phyloP scores from a whole-genome alignment of 2,888 invertebrate genomes.

The Scaptodrosophila latifasciaeformis region DNA sequence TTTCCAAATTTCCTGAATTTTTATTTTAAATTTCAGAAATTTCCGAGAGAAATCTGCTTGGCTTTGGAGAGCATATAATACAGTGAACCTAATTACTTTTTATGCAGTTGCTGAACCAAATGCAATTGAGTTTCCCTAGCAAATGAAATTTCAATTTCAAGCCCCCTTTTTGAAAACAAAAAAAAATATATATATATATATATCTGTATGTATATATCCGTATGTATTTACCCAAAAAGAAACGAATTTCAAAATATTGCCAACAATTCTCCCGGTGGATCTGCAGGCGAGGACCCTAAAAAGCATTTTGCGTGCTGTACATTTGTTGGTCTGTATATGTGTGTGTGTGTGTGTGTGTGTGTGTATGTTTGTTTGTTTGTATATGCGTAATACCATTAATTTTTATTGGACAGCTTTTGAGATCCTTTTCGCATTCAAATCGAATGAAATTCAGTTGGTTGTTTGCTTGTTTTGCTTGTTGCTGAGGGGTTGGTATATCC shows the following conservation, averaged over 20 bases:
- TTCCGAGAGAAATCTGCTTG: no score
- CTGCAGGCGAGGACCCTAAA: neutral
- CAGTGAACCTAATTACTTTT: neutral
- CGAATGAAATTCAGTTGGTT: constrained; percentile 65
- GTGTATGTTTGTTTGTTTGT: constrained; percentile 40
- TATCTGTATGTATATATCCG: no score
- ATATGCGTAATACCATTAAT: constrained; percentile 69
- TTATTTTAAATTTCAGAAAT: no score
- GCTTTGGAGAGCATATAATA: no score
- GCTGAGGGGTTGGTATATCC: constrained; percentile 34
- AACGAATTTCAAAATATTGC: neutral
- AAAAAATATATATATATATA: no score
- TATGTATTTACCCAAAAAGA: no score
- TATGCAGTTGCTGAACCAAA: neutral
- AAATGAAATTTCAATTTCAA: constrained; percentile 54
- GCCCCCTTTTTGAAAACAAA: no score
- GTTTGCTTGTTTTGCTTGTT: constrained; percentile 52
- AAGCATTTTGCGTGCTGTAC: neutral
- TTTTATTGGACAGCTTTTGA: constrained; percentile 71
- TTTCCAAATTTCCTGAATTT: no score
- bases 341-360: neutral
- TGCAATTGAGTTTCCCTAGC: constrained; percentile 36
- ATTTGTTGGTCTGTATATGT: neutral
- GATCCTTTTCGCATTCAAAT: constrained; percentile 64
- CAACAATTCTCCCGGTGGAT: neutral